Evolutionary conservation across 2,888 invertebrate genomes (phyloP).

Genomic region (Drosophila sordidula): DNA sequence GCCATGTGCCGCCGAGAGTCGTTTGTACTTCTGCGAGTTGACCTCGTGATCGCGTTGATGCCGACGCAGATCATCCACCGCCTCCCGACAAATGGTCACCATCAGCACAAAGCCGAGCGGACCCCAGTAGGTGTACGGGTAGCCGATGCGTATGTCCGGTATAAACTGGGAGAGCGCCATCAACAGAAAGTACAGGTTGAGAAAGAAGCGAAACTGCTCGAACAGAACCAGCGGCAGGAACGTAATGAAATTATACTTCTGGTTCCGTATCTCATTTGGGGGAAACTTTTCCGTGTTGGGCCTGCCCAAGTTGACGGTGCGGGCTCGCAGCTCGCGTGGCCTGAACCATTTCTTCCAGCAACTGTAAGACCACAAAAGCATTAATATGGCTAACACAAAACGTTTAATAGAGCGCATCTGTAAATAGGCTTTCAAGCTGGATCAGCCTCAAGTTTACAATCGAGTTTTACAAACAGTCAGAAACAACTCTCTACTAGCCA

Average conservation of each 20-base stretch:
- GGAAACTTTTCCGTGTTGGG: slow-evolving; percentile 93
- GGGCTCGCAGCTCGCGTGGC: slow-evolving; percentile 90
- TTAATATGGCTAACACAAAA: neutral
- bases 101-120: slow-evolving; percentile 98
- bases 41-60: slow-evolving; percentile 98
- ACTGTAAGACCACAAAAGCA: slow-evolving; percentile 86
- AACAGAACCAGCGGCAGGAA: slow-evolving; percentile 96
- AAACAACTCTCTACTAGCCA: neutral
- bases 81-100: slow-evolving; percentile 98
- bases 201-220: slow-evolving; percentile 99
- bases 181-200: slow-evolving; percentile 98
- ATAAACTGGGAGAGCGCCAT: slow-evolving; percentile 99
- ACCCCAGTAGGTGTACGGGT: slow-evolving; percentile 99
- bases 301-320: slow-evolving; percentile 92
- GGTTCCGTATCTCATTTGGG: slow-evolving; percentile 98
- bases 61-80: slow-evolving; percentile 97
- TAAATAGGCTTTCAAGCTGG: neutral
- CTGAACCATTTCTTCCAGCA: slow-evolving; percentile 91
- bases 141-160: slow-evolving; percentile 97
- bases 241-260: slow-evolving; percentile 97
- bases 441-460: neutral
- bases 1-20: slow-evolving; percentile 88
- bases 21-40: slow-evolving; percentile 96
- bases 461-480: neutral
- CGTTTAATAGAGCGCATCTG: neutral